Evolutionary conservation across 2,113 vertebrate species (phyloP).

Genomic region (Progne subis): DNA sequence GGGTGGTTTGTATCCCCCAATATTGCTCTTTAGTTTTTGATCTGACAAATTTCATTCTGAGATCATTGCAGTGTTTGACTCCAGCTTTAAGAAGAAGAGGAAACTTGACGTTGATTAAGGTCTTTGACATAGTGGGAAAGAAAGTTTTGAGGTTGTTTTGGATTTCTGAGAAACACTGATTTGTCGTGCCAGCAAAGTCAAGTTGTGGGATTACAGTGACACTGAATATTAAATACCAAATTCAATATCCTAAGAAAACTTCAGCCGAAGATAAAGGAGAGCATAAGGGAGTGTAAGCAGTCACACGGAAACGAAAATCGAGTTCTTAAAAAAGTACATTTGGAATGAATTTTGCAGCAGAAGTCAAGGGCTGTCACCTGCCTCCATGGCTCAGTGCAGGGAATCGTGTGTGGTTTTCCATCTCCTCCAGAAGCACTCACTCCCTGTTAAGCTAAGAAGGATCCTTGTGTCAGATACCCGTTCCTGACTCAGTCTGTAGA

Average conservation of each 20-base stretch:
- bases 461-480: background rate
- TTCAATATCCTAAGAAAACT: background rate
- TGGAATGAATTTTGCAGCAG: background rate
- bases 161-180: background rate
- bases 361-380: background rate
- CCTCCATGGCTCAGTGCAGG: accelerated
- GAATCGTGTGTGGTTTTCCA: background rate
- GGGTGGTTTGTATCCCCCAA: background rate
- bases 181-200: background rate
- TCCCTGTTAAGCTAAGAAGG: background rate
- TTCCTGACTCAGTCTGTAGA: background rate
- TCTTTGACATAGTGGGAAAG: background rate
- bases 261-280: background rate
- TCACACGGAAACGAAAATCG: background rate
- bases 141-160: constrained; percentile 4
- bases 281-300: background rate
- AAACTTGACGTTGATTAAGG: background rate
- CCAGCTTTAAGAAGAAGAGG: background rate
- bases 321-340: background rate
- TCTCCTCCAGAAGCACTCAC: background rate
- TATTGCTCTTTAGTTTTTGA: background rate
- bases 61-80: background rate
- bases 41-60: background rate
- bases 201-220: background rate
- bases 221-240: background rate